Evolutionary conservation across 2,888 invertebrate genomes (phyloP), one percentile per base, ranked within the genome.

Genomic region (Hedychridium roseum): DNA sequence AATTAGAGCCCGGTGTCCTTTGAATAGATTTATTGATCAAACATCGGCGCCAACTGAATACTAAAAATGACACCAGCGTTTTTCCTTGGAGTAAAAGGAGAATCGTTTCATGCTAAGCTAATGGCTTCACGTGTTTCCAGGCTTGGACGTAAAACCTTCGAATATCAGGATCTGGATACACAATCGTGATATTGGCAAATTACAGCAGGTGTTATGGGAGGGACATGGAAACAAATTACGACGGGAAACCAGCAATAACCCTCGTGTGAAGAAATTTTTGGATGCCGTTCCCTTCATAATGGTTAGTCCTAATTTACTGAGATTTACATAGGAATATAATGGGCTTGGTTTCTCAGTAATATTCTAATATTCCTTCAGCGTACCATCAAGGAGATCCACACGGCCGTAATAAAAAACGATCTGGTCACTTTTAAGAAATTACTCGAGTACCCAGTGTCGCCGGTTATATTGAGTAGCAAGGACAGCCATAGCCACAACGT

Each of bases 111-210:
- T n/a, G n/a, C n/a, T n/a, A n/a, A n/a, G n/a, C n/a, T n/a, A n/a
- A n/a, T n/a, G n/a, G n/a, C n/a, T n/a, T n/a, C n/a, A n/a, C n/a
- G n/a, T 40, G 17, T 50, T 66, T 61, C 12, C 79, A 90, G 92
- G 85, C 76, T 81, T 91, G 74, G 88, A 89, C 71, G 88, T 92
- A 68, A 91, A 89, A 69, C 86, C 90, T 47, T 91, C 94, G 60
- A 94, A 93, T 73, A 94, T 97, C 58, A 84, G 95, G 63, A 95
- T 95, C 82, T 97, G 96, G 96, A 93, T 95, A 68, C 93, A 95
- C 79, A 94, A 95, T 79, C 88, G 91, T 78, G 93, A 95, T 79
- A 85, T 95, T 76, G 86, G 86, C 39, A 89, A 91, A 64, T 82
- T 95, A 65, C 93, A 94, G 80, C 89, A 90, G 71, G 91, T 94